Conservation (phyloP, 2,113 vertebrate species). For the rabbit (Oryctolagus cuniculus) region mOryCun1.1 NC_091433.1:119033501-119034000, state of each 20-base stretch:
- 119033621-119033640: not conserved
- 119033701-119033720: not conserved
- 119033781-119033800: rapidly evolving
- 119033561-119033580: not conserved
- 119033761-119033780: not conserved
- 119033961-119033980: not conserved
- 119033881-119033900: not conserved
- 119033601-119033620: not conserved
- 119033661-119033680: not conserved
- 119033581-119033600: not conserved
- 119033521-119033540: not conserved
- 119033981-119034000: not conserved
- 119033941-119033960: not conserved
- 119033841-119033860: not conserved
- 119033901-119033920: not conserved
- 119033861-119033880: not conserved
- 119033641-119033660: not conserved
- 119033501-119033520: too few species aligned
- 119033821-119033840: not conserved
- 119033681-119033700: not conserved
- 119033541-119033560: not conserved
- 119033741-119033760: not conserved
- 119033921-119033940: not conserved
- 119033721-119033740: not conserved
- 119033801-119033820: not conserved